Percentiles rank a stretch among this genome's conserved stretches.
These are phyloP conservation scores for Xiphophorus maculatus DNA, from an alignment of 2,113 vertebrate species.

Conservation along the genomic window DNA sequence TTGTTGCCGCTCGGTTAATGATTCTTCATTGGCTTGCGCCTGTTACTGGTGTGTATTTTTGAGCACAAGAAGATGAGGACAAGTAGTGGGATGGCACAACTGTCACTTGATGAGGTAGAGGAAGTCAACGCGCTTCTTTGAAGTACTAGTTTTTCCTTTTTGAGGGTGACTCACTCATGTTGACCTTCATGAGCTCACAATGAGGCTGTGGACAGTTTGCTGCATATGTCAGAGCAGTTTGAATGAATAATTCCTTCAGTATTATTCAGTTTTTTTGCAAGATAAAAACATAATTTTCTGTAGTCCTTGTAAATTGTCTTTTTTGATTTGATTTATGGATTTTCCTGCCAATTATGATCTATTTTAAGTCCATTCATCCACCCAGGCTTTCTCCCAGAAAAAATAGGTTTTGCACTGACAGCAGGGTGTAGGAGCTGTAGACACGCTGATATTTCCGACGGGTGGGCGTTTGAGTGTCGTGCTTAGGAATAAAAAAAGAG, in stretches of 20 bases:
- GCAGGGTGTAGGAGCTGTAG: conserved; percentile 37
- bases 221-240: neutral
- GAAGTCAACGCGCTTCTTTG: conserved; percentile 27
- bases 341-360: neutral
- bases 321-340: neutral
- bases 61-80: neutral
- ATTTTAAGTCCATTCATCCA: neutral
- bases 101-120: neutral
- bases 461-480: conserved; percentile 5
- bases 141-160: conserved; percentile 34
- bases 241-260: neutral
- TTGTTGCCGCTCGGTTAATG: conserved; percentile 32
- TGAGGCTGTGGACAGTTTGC: neutral
- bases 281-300: neutral
- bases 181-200: neutral
- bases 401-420: conserved; percentile 36
- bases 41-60: neutral
- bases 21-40: conserved; percentile 29
- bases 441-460: conserved; percentile 20
- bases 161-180: neutral
- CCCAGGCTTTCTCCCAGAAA: neutral
- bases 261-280: neutral
- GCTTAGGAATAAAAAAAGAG: conserved; percentile 15
- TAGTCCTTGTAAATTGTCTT: neutral
- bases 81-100: conserved; percentile 15